phyloP scores from a whole-genome alignment of 2,797 vertebrate species.

The Gadopsis bispinosus region DNA sequence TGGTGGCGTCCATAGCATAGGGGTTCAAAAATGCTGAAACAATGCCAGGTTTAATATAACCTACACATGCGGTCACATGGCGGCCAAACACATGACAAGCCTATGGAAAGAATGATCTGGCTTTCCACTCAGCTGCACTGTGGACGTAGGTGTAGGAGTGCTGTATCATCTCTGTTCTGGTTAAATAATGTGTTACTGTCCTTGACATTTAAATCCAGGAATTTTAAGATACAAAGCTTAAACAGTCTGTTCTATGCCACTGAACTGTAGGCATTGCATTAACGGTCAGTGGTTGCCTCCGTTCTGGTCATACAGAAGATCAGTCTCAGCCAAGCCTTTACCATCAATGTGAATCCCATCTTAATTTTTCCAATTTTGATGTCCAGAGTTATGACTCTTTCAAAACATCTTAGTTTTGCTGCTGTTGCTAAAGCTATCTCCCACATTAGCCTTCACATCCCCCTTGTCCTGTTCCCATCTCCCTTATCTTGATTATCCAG shows the following conservation, averaged over 20 bases:
- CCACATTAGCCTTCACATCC: conserved; percentile 74
- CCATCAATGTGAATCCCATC: conserved; percentile 46
- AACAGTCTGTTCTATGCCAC: conserved; percentile 29
- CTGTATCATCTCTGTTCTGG: conserved; percentile 40
- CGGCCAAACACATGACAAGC: conserved; percentile 39
- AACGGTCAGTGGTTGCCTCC: conserved; percentile 18
- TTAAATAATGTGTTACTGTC: conserved; percentile 38
- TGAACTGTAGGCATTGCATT: conserved; percentile 14
- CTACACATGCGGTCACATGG: conserved; percentile 27
- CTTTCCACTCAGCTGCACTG: conserved; percentile 31
- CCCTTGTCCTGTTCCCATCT: conserved; percentile 74
- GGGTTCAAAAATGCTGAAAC: conserved; percentile 41
- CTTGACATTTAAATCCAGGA: conserved; percentile 42
- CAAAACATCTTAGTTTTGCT: conserved; percentile 72
- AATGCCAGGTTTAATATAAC: conserved; percentile 42
- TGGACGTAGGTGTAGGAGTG: conserved; percentile 39
- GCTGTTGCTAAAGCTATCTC: conserved; percentile 72
- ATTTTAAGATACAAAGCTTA: conserved; percentile 30
- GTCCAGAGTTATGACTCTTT: conserved; percentile 50
- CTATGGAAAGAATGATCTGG: conserved; percentile 22
- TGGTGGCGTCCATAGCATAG: conserved; percentile 7
- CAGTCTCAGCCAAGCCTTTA: conserved; percentile 32
- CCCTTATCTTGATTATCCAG: conserved; percentile 92
- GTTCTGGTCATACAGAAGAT: conserved; percentile 25
- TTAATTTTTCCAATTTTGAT: conserved; percentile 59